Evolutionary conservation across 1,140 invertebrate species (phyloP).

Genomic region (Leptopilina clavipes): DNA sequence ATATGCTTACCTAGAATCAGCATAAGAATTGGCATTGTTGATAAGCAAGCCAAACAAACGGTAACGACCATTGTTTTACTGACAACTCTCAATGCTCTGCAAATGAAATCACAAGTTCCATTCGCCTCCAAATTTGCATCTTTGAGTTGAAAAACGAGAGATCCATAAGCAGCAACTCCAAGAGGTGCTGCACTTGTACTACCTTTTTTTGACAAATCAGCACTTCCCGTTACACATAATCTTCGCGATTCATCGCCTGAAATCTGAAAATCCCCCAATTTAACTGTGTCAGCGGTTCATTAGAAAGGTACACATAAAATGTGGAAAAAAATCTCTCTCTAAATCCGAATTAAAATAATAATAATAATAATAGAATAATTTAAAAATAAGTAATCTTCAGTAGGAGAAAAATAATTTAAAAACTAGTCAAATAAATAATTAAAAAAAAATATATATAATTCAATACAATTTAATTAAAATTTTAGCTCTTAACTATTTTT

Average conservation of each 20-base stretch:
- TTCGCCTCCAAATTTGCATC: conserved; percentile 88
- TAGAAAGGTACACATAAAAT: too few relatives aligned
- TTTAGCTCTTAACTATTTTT: too few relatives aligned
- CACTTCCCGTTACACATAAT: conserved; percentile 77
- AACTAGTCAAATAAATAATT: too few relatives aligned
- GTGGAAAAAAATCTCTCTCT: too few relatives aligned
- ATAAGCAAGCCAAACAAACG: conserved; percentile 79
- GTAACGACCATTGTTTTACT: conserved; percentile 85
- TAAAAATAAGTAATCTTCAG: too few relatives aligned
- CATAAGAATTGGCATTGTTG: conserved; percentile 82
- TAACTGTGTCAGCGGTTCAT: not conserved
- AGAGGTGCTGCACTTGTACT: conserved; percentile 62
- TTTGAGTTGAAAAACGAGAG: conserved; percentile 86
- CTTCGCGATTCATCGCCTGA: conserved; percentile 84
- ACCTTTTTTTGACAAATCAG: conserved; percentile 71
- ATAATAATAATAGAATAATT: too few relatives aligned
- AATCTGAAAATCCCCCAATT: conserved; percentile 74
- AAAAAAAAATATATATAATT: too few relatives aligned
- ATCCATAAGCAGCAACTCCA: conserved; percentile 83
- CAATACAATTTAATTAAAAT: too few relatives aligned
- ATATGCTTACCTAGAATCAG: conserved; percentile 82
- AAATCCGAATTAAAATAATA: too few relatives aligned
- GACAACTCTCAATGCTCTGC: conserved; percentile 82
- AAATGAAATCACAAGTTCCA: conserved; percentile 85
- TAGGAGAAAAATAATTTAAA: too few relatives aligned